Conservation (phyloP, 2,797 vertebrate genomes). For the Eutrigla gurnardus region DNA sequence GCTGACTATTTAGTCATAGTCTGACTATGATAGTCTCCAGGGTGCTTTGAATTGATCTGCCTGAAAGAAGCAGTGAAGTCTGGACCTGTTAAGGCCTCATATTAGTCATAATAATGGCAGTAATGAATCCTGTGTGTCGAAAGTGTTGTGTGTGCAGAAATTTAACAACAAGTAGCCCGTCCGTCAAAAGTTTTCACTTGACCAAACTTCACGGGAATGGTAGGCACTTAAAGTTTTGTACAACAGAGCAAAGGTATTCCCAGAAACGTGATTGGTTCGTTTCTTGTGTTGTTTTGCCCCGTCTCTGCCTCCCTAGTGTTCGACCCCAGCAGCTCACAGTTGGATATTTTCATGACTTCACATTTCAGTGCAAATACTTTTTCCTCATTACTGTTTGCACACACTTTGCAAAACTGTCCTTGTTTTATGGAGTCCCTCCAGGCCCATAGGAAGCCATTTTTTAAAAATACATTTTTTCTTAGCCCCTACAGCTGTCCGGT, state of each 20-base stretch:
- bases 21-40: no score
- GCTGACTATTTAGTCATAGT: slow-evolving; percentile 36
- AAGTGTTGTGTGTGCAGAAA: background rate
- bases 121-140: slow-evolving; percentile 22
- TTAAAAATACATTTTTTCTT: slow-evolving; percentile 3
- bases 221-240: background rate
- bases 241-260: background rate
- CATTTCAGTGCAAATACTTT: slow-evolving; percentile 1
- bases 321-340: background rate
- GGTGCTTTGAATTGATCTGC: slow-evolving; percentile 32
- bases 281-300: background rate
- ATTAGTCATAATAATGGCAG: no score
- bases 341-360: background rate
- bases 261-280: slow-evolving; percentile 2
- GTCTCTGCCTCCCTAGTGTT: background rate
- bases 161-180: background rate
- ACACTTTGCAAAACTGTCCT: background rate
- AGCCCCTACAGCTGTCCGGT: background rate
- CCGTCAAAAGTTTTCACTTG: background rate
- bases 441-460: no score
- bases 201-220: background rate
- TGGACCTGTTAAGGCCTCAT: slow-evolving; percentile 18
- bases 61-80: slow-evolving; percentile 27
- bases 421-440: slow-evolving; percentile 10
- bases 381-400: background rate